Evolutionary conservation across 1,140 invertebrate species (phyloP), one percentile per base, ranked within the genome.

Genomic region (Brachionus rotundiformis): DNA sequence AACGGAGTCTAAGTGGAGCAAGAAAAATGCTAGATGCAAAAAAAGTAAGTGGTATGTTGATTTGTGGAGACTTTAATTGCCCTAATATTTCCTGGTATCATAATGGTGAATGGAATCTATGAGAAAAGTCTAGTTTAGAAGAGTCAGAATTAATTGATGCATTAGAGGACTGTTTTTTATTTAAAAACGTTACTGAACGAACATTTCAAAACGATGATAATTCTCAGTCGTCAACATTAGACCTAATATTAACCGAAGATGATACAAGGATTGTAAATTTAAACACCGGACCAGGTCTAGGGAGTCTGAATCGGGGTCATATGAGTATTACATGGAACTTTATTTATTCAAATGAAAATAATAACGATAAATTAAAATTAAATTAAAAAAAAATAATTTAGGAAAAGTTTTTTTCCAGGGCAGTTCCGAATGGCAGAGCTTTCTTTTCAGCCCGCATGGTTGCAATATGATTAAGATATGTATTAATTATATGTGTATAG

Each of bases 11-110:
- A n/a, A n/a, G n/a, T n/a, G n/a, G n/a, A n/a, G n/a, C n/a, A n/a
- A n/a, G 27, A 61, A 61, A 61, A 61, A 27, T 61, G n/a, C n/a
- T n/a, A n/a, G n/a, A n/a, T n/a, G n/a, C n/a, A n/a, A n/a, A n/a
- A n/a, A n/a, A n/a, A n/a, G n/a, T n/a, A n/a, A n/a, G n/a, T n/a
- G n/a, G n/a, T n/a, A n/a, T n/a, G n/a, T n/a, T n/a, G n/a, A n/a
- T n/a, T n/a, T n/a, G n/a, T n/a, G n/a, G n/a, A n/a, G n/a, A 73
- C 25, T 73, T 73, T 47, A 73, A 73, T 25, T 47, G 33, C 29
- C 33, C 33, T 27, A 47, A 73, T 31, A 39, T 73, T 2, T 11
- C 27, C 3, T 73, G 68, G 68, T 19, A 23, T 19, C 16, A 39
- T 6, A 47, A 73, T 47, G 68, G 41, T 33, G 68, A 73, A 39